These are phyloP conservation scores for Elachura formosa DNA, from an alignment of 2,113 vertebrate genomes.

Conservation along the genomic window DNA sequence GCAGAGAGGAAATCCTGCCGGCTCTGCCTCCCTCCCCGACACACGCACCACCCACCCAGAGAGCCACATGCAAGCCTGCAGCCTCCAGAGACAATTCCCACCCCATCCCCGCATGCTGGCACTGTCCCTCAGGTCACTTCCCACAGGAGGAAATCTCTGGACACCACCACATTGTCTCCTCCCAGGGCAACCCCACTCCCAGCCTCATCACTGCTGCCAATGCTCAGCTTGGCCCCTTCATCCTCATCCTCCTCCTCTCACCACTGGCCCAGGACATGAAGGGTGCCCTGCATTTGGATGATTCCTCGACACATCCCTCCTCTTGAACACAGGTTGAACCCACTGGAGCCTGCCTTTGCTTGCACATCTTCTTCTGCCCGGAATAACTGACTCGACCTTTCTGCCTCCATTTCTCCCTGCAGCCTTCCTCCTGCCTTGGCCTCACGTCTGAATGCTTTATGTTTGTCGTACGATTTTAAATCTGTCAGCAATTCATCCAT, in stretches of 20 bases:
- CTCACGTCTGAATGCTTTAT: background rate
- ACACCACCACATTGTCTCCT: background rate
- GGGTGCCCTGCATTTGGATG: background rate
- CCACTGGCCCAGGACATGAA: rapidly evolving
- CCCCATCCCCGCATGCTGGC: rapidly evolving
- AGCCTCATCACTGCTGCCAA: background rate
- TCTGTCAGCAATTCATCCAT: constrained; percentile 53
- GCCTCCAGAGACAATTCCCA: background rate
- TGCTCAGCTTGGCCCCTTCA: background rate
- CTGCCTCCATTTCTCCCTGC: background rate
- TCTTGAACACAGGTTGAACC: background rate
- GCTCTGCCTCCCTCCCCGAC: constrained; percentile 26
- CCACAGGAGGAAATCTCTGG: background rate
- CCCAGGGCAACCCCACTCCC: background rate
- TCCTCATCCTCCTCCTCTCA: background rate
- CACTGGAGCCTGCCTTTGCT: background rate
- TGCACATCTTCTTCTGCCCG: background rate
- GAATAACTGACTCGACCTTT: background rate
- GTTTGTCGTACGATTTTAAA: constrained; percentile 30
- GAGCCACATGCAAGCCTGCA: background rate
- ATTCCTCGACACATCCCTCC: background rate
- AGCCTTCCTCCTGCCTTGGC: constrained; percentile 12
- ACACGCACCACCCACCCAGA: background rate
- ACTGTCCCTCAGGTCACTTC: background rate
- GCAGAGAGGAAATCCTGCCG: constrained; percentile 52